Percentiles rank a stretch among this genome's conserved stretches.
Conservation (phyloP, 1,140 invertebrate genomes). For the Drosophila rufa region DNA sequence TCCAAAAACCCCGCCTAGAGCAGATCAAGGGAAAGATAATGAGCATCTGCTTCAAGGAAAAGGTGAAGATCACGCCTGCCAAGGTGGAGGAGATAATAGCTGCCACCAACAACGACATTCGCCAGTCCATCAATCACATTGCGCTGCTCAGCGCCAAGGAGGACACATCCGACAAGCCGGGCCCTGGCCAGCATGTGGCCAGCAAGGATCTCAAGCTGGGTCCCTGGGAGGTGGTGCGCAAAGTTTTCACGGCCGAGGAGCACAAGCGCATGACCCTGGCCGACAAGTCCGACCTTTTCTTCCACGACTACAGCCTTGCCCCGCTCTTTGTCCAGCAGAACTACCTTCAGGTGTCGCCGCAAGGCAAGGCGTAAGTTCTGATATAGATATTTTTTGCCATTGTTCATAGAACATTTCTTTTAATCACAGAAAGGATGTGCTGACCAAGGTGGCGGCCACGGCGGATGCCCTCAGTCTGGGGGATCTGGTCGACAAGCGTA, state of each 20-base stretch:
- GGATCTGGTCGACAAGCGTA: slow-evolving; percentile 93
- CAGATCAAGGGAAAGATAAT: slow-evolving; percentile 97
- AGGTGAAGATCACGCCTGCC: slow-evolving; percentile 92
- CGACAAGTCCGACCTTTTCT: slow-evolving; percentile 97
- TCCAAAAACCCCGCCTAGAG: slow-evolving; percentile 92
- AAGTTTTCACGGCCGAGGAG: slow-evolving; percentile 94
- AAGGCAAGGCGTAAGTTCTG: slow-evolving; percentile 87
- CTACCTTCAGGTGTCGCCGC: slow-evolving; percentile 92
- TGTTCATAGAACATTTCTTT: no score
- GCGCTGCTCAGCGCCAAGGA: slow-evolving; percentile 89
- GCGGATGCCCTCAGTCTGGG: slow-evolving; percentile 94
- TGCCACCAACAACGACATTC: slow-evolving; percentile 96
- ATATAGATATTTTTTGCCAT: background rate
- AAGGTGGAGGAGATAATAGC: slow-evolving; percentile 93
- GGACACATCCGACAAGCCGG: background rate
- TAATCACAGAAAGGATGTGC: slow-evolving; percentile 85
- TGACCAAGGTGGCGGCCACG: slow-evolving; percentile 91
- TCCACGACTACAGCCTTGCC: slow-evolving; percentile 97
- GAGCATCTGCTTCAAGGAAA: slow-evolving; percentile 96
- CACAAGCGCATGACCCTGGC: slow-evolving; percentile 92
- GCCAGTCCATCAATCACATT: slow-evolving; percentile 96
- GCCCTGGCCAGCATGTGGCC: slow-evolving; percentile 53
- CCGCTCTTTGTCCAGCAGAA: slow-evolving; percentile 99
- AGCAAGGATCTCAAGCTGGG: slow-evolving; percentile 96
- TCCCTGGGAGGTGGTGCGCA: slow-evolving; percentile 96